A percentile compares a stretch with the other conserved stretches of the same genome.
Conservation (phyloP, 2,113 vertebrate genomes). For the Ictidomys tridecemlineatus region DNA sequence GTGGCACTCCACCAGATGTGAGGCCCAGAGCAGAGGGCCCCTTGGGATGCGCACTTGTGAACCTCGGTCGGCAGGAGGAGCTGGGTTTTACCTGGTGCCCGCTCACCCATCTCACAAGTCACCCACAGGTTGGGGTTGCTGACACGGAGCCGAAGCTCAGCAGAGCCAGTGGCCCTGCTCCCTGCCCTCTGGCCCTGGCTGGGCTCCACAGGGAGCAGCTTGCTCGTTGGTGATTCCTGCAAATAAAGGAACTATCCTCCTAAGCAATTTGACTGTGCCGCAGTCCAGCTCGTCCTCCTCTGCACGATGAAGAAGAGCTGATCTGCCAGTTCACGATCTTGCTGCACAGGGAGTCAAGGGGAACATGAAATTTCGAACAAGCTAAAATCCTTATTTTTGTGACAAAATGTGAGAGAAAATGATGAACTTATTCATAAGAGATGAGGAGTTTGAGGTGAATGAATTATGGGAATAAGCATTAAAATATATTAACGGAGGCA, state of each 20-base stretch:
- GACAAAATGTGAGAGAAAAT: slow-evolving; percentile 75
- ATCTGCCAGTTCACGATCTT: slow-evolving; percentile 55
- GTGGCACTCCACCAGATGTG: rapidly evolving
- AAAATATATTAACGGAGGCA: slow-evolving; percentile 63
- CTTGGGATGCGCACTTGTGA: background rate
- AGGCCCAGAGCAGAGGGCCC: background rate
- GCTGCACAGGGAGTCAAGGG: slow-evolving; percentile 55
- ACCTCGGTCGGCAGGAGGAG: background rate
- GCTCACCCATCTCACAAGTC: background rate
- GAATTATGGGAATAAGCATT: slow-evolving; percentile 61
- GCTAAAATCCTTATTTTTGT: slow-evolving; percentile 75
- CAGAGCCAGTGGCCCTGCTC: background rate
- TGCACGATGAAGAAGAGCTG: slow-evolving; percentile 45
- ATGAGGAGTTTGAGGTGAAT: slow-evolving; percentile 65
- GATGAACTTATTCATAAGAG: slow-evolving; percentile 77
- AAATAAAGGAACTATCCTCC: slow-evolving; percentile 73
- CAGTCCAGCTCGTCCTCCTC: slow-evolving; percentile 43
- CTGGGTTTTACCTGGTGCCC: rapidly evolving
- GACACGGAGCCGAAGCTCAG: background rate
- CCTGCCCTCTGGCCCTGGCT: background rate
- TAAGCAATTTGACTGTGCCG: slow-evolving; percentile 70
- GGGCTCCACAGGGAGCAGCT: slow-evolving; percentile 46
- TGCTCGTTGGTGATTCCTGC: slow-evolving; percentile 67
- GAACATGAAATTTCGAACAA: slow-evolving; percentile 68
- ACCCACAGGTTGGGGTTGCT: background rate